Evolutionary conservation across 2,888 invertebrate species (phyloP), one percentile per base, ranked within the genome.

Genomic region (Drosophila buzzatii): DNA sequence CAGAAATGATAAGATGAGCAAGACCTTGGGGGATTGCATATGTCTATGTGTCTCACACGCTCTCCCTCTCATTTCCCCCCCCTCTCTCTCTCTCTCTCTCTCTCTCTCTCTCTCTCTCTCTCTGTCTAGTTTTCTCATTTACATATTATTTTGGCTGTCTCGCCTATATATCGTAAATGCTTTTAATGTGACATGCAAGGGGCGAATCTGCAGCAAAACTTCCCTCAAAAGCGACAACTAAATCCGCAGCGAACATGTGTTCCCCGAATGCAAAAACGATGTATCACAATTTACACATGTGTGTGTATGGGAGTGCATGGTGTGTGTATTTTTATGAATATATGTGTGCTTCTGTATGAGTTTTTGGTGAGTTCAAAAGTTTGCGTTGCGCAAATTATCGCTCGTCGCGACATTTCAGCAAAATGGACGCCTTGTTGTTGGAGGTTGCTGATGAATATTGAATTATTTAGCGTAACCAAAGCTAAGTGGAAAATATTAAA

Each of bases 181-280:
- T 74, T 82, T 84, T 78, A 82, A 73, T 87, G 77, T 71, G 79
- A 77, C 73, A 65, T 79, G 74, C 79, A 77, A 67, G 63, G 66
- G 70, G 69, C 65, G 74, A 69, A 52, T 33, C 75, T 79, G 67
- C 33, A 59, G 79, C 75, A 71, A 76, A 79, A 76, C 80, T 79
- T 79, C 60, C 70, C 65, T 66, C 67, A 68, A 68, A 72, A 86
- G 68, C 68, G 76, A 86, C 85, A 82, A 75, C 77, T 65, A 82
- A 85, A 70, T 80, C 73, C 77, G 53, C 47, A 61, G 68, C 64
- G 52, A 85, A 74, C 88, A 88, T 74, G 69, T 79, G 88, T 82
- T 80, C 57, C 76, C 73, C 79, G 76, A 80, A 84, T 86, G 84
- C 82, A 82, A 78, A 85, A 84, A 70, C 83, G 72, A 74, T 87